Evolutionary conservation across 2,888 invertebrate species (phyloP), one percentile per base, ranked within the genome.

Genomic region (Plemyria rubiginata): DNA sequence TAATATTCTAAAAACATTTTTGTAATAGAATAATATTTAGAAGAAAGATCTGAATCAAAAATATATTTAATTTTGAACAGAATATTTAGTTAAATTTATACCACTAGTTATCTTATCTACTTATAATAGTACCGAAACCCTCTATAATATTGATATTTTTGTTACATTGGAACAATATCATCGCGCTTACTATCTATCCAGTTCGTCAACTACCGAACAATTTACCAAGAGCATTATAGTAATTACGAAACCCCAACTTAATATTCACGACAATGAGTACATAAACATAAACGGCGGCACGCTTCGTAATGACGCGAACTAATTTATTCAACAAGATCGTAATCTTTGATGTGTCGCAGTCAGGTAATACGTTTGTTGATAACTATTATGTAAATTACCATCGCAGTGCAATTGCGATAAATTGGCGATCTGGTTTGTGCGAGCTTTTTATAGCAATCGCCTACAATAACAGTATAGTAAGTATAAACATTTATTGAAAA

Each of bases 321-420:
- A 85, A 86, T 87, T 83, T 85, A 87, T 87, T 82, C 84, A 81
- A 79, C 77, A 79, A 77, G 81, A 84, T 82, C 55, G 70, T 70
- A 82, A 82, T 85, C 84, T 76, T 67, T 62, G 52, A 54, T 66
- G 65, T 64, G 63, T 46, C 65, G 58, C 56, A 53, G 41, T 51
- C 50, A 43, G 43, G 61, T 60, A 54, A 62, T 76, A 78, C 71
- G 74, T 75, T 74, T 74, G 75, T 75, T 80, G 76, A 77, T 76
- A 78, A 76, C 73, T 76, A 72, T 75, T 72, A 72, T 57, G 70
- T 71, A 70, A 75, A 70, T 67, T 62, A 52, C 51, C 59, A 36
- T 60, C 48, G 54, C 54, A 11, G 7, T 46, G 48, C 45, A 29
- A 49, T 52, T 52, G 38, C 38, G 38, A 36, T 50, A 36, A 15